These are phyloP conservation scores for Anticlea derivata DNA, from an alignment of 2,888 invertebrate genomes.

Conservation along the genomic window DNA sequence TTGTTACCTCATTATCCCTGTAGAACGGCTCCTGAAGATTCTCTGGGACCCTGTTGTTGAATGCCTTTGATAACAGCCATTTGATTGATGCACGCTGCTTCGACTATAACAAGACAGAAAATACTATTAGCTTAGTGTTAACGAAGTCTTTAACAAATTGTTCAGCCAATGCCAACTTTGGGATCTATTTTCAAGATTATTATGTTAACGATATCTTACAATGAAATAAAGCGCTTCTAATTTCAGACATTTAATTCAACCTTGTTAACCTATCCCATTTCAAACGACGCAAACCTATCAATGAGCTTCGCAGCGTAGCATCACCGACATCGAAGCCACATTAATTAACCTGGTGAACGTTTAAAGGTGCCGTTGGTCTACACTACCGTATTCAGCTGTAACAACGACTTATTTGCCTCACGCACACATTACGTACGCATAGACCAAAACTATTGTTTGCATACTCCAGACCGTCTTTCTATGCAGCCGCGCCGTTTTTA, in stretches of 20 bases:
- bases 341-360: conserved; percentile 36
- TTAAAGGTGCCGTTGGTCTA: conserved; percentile 1
- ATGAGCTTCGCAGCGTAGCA: not conserved
- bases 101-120: conserved; percentile 88
- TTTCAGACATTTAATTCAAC: not conserved
- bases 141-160: not conserved
- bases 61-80: conserved; percentile 98
- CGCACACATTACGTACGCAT: not conserved
- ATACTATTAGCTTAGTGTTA: not conserved
- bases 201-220: not conserved
- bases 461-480: not conserved
- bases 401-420: not conserved
- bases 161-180: too few species aligned
- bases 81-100: conserved; percentile 97
- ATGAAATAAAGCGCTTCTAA: not conserved
- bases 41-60: conserved; percentile 96
- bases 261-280: conserved; percentile 9
- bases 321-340: conserved; percentile 16
- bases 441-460: not conserved
- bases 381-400: not conserved
- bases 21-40: conserved; percentile 97
- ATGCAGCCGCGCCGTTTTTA: not conserved
- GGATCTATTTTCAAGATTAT: too few species aligned
- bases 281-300: conserved; percentile 27
- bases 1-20: conserved; percentile 94